Evolutionary conservation across 1,140 invertebrate species (phyloP), one percentile per base, ranked within the genome.

Genomic region (Drosophila busckii): DNA sequence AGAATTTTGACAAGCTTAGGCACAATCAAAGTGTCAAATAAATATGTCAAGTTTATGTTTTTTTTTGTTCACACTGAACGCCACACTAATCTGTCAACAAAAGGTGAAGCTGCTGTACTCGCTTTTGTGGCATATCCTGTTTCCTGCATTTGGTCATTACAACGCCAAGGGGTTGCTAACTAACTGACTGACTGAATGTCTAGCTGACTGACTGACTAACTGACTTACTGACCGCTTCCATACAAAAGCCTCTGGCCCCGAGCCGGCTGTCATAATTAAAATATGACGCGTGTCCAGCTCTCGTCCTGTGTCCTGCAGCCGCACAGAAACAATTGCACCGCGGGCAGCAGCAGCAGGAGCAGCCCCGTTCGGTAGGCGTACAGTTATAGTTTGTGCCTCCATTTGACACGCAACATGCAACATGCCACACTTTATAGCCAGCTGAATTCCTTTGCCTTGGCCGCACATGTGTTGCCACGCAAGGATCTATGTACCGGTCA

Each of bases 241-340:
- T 16, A 63, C 49, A 46, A 40, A 49, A 54, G 55, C 35, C 32
- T 15, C 45, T 15, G 10, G 55, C n/a, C n/a, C n/a, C n/a, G n/a
- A n/a, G 60, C 62, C 66, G 75, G 76, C 76, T 83, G 75, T 83
- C 75, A 82, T 83, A 82, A 83, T 83, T 83, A 82, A 83, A 82
- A 83, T 83, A 83, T 83, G 75, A 82, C 75, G 76, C 76, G 76
- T 83, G 75, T 64, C 60, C 56, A 15, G 52, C 35, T 73, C 75
- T 71, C 71, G 69, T 69, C n/a, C n/a, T n/a, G n/a, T n/a, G n/a
- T n/a, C n/a, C n/a, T n/a, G n/a, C n/a, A n/a, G n/a, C n/a, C n/a
- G 55, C 48, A 35, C 62, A 52, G 62, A 31, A 16, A 78, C 71
- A 76, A 76, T 76, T 66, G 70, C 70, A 42, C 55, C 10, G 38